Percentiles rank a stretch among this genome's conserved stretches.
Conservation (phyloP, 2,797 vertebrate species). For the Platalea minor region DNA sequence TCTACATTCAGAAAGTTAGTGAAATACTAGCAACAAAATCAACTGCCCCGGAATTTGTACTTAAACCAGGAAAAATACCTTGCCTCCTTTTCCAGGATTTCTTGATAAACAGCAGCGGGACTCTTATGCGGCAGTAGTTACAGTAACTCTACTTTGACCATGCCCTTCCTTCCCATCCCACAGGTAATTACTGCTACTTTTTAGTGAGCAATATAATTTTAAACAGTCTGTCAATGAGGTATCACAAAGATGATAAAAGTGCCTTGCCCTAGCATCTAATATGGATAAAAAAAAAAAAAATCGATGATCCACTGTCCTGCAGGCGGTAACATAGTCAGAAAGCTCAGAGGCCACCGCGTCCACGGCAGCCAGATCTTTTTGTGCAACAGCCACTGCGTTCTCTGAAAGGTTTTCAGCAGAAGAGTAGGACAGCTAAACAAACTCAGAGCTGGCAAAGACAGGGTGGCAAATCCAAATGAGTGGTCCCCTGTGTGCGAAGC, state of each 20-base stretch:
- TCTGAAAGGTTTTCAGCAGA: not conserved
- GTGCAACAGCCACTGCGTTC: not conserved
- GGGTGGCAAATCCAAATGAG: not conserved
- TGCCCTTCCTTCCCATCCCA: not conserved
- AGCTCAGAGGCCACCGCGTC: not conserved
- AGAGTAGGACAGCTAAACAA: not conserved
- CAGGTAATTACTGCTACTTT: constrained; percentile 35
- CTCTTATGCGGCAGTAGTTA: not conserved
- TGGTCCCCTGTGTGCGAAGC: not conserved
- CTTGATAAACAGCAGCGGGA: not conserved
- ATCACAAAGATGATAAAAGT: constrained; percentile 34
- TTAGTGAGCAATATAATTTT: constrained; percentile 48
- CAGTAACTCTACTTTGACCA: not conserved
- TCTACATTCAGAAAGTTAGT: not conserved
- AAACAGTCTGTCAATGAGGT: constrained; percentile 23
- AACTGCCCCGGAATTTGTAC: not conserved
- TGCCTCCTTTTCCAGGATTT: not conserved
- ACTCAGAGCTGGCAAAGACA: not conserved
- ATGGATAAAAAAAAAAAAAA: constrained; percentile 28
- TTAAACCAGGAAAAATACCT: not conserved
- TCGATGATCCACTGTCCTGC: not conserved
- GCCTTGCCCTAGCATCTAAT: constrained; percentile 10
- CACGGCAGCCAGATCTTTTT: not conserved
- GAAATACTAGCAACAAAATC: not conserved
- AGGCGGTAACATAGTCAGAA: not conserved